Base-by-base conservation (phyloP, 2,888 invertebrate species). In the Mesorhabditis sp. region DNA sequence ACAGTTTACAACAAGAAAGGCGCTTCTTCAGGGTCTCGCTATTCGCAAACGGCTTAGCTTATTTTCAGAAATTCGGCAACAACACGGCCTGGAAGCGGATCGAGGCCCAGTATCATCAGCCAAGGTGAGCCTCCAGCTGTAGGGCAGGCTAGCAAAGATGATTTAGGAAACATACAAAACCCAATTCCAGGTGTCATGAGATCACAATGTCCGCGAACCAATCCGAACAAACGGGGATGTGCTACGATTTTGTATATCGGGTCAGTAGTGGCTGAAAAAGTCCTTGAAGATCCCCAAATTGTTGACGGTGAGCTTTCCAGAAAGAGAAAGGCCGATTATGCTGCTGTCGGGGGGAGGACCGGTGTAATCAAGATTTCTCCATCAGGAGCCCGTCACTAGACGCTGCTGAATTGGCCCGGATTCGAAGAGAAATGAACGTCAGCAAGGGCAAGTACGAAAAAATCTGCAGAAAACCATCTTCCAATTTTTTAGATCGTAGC, bases 331-430 rank as follows among this genome's bases (percentile, higher is more conserved):
- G 58, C 10, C 58, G 58, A 13, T 50, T 50, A 50, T 50, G 58
- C n/a, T 50, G 58, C n/a, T 50, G 58, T 50, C 58, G 58, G 7
- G 58, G 58, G 10, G 58, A 50, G 58, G 58, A 50, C n/a, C 58
- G 58, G 7, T 50, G 58, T n/a, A 50, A 50, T 50, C 58, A 50
- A n/a, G 58, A 50, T 50, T 50, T 50, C 58, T 50, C 58, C 10
- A 50, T 50, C 58, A 10, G 58, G n/a, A 50, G 58, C 58, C 58
- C 58, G n/a, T 50, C 58, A 13, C 58, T 10, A 13, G n/a, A 10
- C n/a, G 7, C n/a, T 2, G 58, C 7, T 2, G 58, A 50, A 13
- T n/a, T 50, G 10, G n/a, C n/a, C n/a, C 58, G 58, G 2, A 50
- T 50, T 50, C 58, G 58, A n/a, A 50, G n/a, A 2, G 7, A 10